Evolutionary conservation across 2,113 vertebrate species (phyloP).

Genomic region (Bungarus multicinctus): DNA sequence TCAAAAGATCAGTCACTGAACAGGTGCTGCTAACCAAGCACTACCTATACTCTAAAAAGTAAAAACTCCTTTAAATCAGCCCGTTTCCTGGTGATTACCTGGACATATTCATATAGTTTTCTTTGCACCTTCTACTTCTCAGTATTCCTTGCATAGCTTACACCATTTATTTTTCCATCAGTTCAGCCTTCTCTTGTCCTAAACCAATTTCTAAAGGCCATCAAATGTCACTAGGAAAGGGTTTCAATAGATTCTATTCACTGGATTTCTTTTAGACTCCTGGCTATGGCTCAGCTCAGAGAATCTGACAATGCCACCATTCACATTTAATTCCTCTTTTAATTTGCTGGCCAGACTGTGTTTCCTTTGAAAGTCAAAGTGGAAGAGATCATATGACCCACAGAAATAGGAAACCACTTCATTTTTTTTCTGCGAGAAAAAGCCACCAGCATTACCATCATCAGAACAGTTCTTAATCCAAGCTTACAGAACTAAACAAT

Average conservation of each 20-base stretch:
- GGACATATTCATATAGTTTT: not conserved
- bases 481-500: not conserved
- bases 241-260: not conserved
- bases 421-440: not conserved
- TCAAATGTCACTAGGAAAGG: not conserved
- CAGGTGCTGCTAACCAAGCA: not conserved
- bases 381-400: not conserved
- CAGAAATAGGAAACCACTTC: constrained; percentile 6
- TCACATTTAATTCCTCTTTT: not conserved
- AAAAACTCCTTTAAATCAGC: not conserved
- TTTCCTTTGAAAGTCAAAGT: not conserved
- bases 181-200: not conserved
- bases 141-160: not conserved
- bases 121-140: not conserved
- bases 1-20: not conserved
- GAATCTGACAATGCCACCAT: not conserved
- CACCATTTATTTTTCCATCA: not conserved
- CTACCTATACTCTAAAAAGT: not conserved
- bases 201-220: not conserved
- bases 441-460: not conserved
- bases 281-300: not conserved
- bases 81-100: not conserved
- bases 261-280: not conserved
- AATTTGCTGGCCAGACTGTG: not conserved
- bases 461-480: not conserved